phyloP scores from a whole-genome alignment of 2,113 vertebrate species.

The Bubo scandiacus region DNA sequence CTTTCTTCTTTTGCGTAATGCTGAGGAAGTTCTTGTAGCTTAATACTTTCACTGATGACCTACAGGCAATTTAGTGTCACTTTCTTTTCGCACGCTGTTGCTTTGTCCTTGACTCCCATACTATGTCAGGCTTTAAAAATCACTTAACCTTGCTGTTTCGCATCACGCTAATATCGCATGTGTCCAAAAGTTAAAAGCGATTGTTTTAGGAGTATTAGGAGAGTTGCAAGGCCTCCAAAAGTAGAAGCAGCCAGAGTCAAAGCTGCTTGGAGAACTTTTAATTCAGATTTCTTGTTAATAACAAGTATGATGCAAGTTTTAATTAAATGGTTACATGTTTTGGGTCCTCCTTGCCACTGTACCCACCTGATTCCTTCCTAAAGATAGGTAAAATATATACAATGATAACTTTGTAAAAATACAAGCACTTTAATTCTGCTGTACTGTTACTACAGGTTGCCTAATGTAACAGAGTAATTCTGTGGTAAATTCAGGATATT shows the following conservation, averaged over 20 bases:
- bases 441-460: background rate
- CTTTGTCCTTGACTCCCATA: background rate
- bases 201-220: background rate
- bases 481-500: background rate
- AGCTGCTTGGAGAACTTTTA: background rate
- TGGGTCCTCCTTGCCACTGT: background rate
- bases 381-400: background rate
- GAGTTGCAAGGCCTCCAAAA: background rate
- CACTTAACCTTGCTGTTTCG: background rate
- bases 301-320: background rate
- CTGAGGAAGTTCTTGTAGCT: background rate
- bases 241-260: background rate
- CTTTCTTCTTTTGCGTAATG: background rate
- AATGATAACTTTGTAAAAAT: background rate
- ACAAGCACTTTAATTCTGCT: background rate
- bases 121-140: background rate
- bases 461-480: background rate
- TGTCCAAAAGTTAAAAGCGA: background rate
- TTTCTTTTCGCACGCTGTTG: background rate
- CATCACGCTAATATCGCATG: background rate
- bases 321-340: background rate
- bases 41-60: background rate
- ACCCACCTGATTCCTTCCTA: background rate
- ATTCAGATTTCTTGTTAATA: background rate
- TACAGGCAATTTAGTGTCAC: background rate